Conservation (phyloP, 1,140 invertebrate genomes). For the Lutraria rhynchaena region DNA sequence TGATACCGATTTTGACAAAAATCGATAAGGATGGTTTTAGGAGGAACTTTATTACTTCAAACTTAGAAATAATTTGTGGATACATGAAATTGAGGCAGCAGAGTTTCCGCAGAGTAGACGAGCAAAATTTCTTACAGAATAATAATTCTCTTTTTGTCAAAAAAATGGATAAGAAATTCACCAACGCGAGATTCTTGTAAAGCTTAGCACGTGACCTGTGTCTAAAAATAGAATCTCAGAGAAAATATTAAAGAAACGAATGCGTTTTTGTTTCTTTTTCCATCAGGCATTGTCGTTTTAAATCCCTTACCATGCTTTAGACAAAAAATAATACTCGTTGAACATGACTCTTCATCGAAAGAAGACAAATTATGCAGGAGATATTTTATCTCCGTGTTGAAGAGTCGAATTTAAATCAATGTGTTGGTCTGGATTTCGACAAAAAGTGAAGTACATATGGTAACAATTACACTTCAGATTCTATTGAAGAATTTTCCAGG, state of each 20-base stretch:
- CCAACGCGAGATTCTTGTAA: not conserved
- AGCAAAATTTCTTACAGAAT: not conserved
- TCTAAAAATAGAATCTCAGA: not conserved
- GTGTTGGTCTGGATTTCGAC: too few species aligned
- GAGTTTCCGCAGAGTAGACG: not conserved
- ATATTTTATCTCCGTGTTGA: too few species aligned
- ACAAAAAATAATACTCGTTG: too few species aligned
- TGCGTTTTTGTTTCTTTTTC: too few species aligned
- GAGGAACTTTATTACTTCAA: not conserved
- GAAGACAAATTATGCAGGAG: too few species aligned
- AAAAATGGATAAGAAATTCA: not conserved
- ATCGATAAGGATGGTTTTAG: not conserved
- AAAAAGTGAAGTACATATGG: too few species aligned
- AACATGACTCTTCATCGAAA: too few species aligned
- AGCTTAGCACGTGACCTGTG: not conserved
- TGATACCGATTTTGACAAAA: conserved; percentile 18
- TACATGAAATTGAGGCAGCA: not conserved
- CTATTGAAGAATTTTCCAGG: too few species aligned
- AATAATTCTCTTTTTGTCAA: not conserved
- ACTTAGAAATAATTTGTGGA: not conserved
- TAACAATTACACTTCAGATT: too few species aligned
- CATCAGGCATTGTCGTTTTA: too few species aligned
- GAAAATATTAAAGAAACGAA: not conserved
- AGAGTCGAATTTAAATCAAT: too few species aligned
- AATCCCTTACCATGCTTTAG: too few species aligned